A percentile compares a stretch with the other conserved stretches of the same genome.
Conservation (phyloP, 2,888 invertebrate genomes). For the Spilarctia lutea region DNA sequence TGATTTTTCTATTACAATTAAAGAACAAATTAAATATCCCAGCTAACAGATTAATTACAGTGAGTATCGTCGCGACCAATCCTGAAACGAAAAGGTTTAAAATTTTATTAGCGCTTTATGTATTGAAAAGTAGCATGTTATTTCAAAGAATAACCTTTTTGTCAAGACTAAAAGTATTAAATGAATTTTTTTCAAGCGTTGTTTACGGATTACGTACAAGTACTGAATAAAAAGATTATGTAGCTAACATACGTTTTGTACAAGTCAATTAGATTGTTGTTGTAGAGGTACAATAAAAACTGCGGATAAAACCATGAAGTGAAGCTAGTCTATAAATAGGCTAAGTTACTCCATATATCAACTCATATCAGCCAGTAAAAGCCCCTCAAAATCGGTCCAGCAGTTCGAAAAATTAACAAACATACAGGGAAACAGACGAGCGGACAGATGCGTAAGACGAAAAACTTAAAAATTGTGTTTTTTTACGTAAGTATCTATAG, state of each 20-base stretch:
- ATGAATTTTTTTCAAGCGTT: neutral
- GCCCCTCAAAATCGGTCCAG: too few relatives aligned
- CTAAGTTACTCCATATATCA: too few relatives aligned
- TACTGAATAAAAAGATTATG: neutral
- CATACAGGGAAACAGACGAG: too few relatives aligned
- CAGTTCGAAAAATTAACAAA: too few relatives aligned
- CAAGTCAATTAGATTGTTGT: too few relatives aligned
- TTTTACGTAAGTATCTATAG: too few relatives aligned
- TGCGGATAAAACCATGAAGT: too few relatives aligned
- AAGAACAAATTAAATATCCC: slow-evolving; percentile 59
- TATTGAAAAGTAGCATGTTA: neutral
- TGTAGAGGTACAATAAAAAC: too few relatives aligned
- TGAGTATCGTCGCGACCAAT: slow-evolving; percentile 63
- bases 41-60: slow-evolving; percentile 63
- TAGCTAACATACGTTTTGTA: neutral
- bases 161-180: neutral
- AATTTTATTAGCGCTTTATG: neutral
- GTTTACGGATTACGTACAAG: neutral
- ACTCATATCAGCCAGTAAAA: too few relatives aligned
- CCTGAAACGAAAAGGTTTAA: slow-evolving; percentile 60
- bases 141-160: neutral
- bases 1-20: slow-evolving; percentile 32
- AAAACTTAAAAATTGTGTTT: too few relatives aligned
- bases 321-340: too few relatives aligned
- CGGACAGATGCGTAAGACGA: too few relatives aligned